Evolutionary conservation across 2,888 invertebrate genomes (phyloP).

Genomic region (Callosobruchus maculatus): DNA sequence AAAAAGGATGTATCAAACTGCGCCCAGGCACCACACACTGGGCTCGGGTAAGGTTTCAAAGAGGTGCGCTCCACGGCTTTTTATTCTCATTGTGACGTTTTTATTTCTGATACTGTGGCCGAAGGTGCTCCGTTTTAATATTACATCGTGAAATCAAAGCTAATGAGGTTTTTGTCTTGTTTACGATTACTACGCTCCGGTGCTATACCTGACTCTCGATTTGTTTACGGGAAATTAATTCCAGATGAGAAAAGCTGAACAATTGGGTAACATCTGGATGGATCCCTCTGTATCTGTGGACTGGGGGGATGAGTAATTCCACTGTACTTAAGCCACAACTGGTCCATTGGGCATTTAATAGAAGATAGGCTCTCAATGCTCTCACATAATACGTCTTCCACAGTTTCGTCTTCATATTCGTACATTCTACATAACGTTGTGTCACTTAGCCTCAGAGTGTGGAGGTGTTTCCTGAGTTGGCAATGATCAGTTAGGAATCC

Average conservation of each 20-base stretch:
- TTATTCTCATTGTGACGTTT: conserved; percentile 3
- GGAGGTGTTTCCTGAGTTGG: too few relatives aligned
- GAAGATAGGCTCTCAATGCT: too few relatives aligned
- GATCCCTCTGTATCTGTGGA: too few relatives aligned
- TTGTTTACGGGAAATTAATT: neutral
- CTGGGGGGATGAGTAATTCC: too few relatives aligned
- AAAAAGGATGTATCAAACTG: conserved; percentile 27
- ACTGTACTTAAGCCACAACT: too few relatives aligned
- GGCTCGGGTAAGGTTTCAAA: conserved; percentile 31
- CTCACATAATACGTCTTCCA: too few relatives aligned
- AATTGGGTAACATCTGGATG: neutral
- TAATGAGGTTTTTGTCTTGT: neutral
- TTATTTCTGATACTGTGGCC: neutral
- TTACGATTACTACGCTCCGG: neutral
- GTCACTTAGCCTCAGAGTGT: too few relatives aligned
- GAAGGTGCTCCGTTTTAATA: neutral
- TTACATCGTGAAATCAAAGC: neutral
- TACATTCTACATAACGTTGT: too few relatives aligned
- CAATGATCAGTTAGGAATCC: too few relatives aligned
- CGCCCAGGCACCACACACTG: conserved; percentile 34
- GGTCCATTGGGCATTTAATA: too few relatives aligned
- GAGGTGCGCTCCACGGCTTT: conserved; percentile 19
- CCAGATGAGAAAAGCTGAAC: neutral
- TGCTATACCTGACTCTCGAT: neutral
- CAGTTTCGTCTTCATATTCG: too few relatives aligned